Conservation (phyloP, 2,113 vertebrate species). For the Hippopotamus amphibius region DNA sequence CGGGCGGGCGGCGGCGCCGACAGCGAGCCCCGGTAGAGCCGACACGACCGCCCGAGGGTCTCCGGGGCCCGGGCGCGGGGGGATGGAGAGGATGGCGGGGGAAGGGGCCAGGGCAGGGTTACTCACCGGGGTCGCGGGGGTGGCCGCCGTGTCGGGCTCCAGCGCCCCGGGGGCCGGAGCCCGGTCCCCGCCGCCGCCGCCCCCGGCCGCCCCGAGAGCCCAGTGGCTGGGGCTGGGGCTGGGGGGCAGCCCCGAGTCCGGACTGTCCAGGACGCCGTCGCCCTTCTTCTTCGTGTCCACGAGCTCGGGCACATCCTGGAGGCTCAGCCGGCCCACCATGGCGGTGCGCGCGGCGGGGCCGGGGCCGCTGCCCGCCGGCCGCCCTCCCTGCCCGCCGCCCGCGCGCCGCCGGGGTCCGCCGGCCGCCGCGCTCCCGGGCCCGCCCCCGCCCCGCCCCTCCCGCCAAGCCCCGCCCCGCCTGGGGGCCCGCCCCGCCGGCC, state of each 20-base stretch:
- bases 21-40: neutral
- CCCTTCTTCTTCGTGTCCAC: constrained; percentile 91
- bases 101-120: neutral
- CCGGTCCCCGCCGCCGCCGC: constrained; percentile 71
- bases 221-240: constrained; percentile 93
- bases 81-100: neutral
- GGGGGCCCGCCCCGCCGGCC: neutral
- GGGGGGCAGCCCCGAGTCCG: constrained; percentile 93
- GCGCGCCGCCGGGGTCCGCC: constrained; percentile 11
- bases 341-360: constrained; percentile 69
- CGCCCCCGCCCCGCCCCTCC: neutral
- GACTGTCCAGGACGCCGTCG: constrained; percentile 92
- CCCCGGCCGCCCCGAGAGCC: constrained; percentile 84
- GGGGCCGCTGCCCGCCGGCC: constrained; percentile 69
- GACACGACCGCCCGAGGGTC: neutral
- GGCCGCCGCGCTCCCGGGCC: neutral
- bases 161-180: constrained; percentile 59
- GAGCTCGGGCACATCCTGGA: constrained; percentile 91
- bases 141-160: constrained; percentile 70
- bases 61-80: neutral
- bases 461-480: neutral
- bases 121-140: constrained; percentile 72
- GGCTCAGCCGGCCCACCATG: constrained; percentile 93
- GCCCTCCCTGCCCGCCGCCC: constrained; percentile 10
- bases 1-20: constrained; percentile 26